A percentile compares a stretch with the other conserved stretches of the same genome.
Conservation (phyloP, 2,888 invertebrate genomes). For the Drosophila putrida region DNA sequence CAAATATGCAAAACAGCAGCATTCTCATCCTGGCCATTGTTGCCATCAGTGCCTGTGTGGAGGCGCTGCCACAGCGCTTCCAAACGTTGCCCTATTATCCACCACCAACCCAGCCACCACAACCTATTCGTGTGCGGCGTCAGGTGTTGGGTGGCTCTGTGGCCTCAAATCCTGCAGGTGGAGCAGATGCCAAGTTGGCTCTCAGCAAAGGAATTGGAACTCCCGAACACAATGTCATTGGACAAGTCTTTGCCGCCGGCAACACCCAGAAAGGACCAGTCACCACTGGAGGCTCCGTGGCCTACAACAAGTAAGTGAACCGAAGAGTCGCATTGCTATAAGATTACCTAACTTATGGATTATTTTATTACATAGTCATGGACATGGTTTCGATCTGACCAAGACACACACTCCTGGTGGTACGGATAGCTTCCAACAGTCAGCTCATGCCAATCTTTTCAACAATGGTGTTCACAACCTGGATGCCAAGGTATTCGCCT, state of each 20-base stretch:
- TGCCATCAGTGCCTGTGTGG: conserved; percentile 50
- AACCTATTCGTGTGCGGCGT: conserved; percentile 59
- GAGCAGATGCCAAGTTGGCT: conserved; percentile 69
- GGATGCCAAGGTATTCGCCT: conserved; percentile 78
- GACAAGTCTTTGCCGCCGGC: conserved; percentile 69
- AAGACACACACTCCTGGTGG: conserved; percentile 71
- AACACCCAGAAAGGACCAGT: conserved; percentile 65
- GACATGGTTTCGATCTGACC: conserved; percentile 67
- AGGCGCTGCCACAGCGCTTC: conserved; percentile 57
- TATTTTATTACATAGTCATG: conserved; percentile 40
- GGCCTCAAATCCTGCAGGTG: conserved; percentile 75
- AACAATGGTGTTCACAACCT: conserved; percentile 75
- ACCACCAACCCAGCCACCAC: conserved; percentile 29
- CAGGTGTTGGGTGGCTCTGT: conserved; percentile 71
- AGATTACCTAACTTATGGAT: background rate
- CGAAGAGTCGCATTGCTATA: too few relatives aligned
- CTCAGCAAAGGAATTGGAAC: conserved; percentile 73
- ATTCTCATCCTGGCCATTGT: conserved; percentile 56
- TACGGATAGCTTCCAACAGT: conserved; percentile 63
- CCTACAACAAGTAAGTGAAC: conserved; percentile 61
- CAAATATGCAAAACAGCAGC: conserved; percentile 59
- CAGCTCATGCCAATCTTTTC: conserved; percentile 72
- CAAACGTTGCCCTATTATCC: conserved; percentile 61
- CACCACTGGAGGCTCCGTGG: conserved; percentile 65
- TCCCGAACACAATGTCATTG: conserved; percentile 78